Evolutionary conservation across 2,113 vertebrate species (phyloP), one percentile per base, ranked within the genome.

Genomic region (Hiodon alosoides): DNA sequence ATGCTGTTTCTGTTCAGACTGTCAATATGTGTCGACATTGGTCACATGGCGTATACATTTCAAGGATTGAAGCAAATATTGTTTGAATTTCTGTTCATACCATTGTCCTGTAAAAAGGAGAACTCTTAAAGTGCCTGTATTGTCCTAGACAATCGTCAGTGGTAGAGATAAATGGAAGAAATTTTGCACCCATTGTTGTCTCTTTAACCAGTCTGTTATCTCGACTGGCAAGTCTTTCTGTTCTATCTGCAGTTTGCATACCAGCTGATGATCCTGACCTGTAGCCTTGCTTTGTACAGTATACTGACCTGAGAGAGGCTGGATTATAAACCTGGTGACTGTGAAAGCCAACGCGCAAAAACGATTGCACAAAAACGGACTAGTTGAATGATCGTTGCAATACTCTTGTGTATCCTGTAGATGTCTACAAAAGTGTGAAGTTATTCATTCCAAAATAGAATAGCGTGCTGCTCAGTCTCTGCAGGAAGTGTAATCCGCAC

Each of bases 61-160:
- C 4, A 52, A 51, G 50, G 61, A 31, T 9, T 52, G 48, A 52
- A 51, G 48, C 48, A 68, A 68, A 52, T 13, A 68, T 14, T 5
- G 4, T 51, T 68, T 48, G n/a, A 68, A 52, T 68, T 67, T 67
- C 13, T 50, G 8, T 4, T 51, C 4, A 68, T 3, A 68, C 11
- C 47, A 14, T 2, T 68, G 67, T 5, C 50, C n/a, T 51, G 14
- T 64, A 46, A 31, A 31, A 46, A 16, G 60, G 13, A 8, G 5
- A n/a, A 62, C n/a, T 7, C 7, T 46, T 31, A 7, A 68, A 68
- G 67, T 68, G 67, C 67, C 67, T 68, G n/a, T 48, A 6, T 68
- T 52, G 47, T 68, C 5, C 3, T 10, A 68, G 47, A n/a, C 4
- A 4, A 67, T 50, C 4, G 47, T 46, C 6, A 13, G 10, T 10